Percentiles rank a stretch among this genome's conserved stretches.
Evolutionary conservation across 2,113 vertebrate species (phyloP).

Genomic region (Callorhinus ursinus): DNA sequence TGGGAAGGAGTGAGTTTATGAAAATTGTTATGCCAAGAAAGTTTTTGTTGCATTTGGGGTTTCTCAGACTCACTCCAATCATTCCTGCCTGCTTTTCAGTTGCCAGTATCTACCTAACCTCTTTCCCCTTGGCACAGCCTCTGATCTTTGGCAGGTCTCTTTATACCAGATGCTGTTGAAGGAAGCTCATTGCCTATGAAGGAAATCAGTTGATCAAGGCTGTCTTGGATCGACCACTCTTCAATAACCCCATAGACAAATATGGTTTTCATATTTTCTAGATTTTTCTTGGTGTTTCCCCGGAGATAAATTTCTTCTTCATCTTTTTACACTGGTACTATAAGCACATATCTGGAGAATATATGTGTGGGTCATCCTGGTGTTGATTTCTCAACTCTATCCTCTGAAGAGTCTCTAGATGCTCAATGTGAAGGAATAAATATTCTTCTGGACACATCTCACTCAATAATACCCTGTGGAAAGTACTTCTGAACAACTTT

Average conservation of each 20-base stretch:
- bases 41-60: not conserved
- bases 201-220: not conserved
- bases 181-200: not conserved
- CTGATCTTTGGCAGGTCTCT: not conserved
- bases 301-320: not conserved
- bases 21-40: not conserved
- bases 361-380: not conserved
- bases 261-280: not conserved
- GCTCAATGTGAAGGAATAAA: not conserved
- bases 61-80: not conserved
- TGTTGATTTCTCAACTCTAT: not conserved
- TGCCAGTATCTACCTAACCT: not conserved
- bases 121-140: not conserved
- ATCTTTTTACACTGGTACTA: not conserved
- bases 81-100: not conserved
- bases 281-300: not conserved
- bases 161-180: not conserved
- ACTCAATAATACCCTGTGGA: not conserved
- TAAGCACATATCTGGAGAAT: not conserved
- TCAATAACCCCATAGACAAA: not conserved
- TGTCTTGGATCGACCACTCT: not conserved
- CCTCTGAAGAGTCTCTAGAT: not conserved
- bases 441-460: not conserved
- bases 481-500: not conserved
- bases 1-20: not conserved